Percentiles rank a stretch among this genome's conserved stretches.
Evolutionary conservation across 2,113 vertebrate genomes (phyloP).

Genomic region (Tyto alba): DNA sequence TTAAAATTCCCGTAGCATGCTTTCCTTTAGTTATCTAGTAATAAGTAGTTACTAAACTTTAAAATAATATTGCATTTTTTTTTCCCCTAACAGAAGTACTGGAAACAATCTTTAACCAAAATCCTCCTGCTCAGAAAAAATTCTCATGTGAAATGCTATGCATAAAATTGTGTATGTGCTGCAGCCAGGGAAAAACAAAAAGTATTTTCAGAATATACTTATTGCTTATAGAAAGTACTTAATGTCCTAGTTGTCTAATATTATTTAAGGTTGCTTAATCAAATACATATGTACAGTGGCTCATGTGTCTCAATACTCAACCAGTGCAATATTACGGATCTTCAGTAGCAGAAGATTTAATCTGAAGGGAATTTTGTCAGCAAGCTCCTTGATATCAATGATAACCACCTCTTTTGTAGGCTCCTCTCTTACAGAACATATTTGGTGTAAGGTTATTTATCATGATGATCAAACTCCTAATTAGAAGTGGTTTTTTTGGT

Average conservation of each 20-base stretch:
- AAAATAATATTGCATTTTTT: not conserved
- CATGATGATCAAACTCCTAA: not conserved
- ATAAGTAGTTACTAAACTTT: not conserved
- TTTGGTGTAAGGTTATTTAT: not conserved
- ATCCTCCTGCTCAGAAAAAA: not conserved
- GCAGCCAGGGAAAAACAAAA: not conserved
- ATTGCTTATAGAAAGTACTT: not conserved
- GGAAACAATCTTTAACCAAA: not conserved
- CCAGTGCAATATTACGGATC: not conserved
- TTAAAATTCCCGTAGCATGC: not conserved
- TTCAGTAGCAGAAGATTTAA: not conserved
- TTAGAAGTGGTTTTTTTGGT: rapidly evolving
- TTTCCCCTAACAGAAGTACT: not conserved
- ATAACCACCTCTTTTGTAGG: not conserved
- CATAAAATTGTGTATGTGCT: not conserved
- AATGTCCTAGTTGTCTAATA: not conserved
- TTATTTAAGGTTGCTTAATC: not conserved
- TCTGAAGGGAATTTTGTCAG: not conserved
- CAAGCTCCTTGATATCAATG: not conserved
- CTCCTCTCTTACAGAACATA: not conserved
- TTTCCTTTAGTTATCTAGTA: not conserved
- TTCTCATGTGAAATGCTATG: not conserved
- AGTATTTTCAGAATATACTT: not conserved
- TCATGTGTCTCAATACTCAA: not conserved
- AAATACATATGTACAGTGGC: not conserved